Evolutionary conservation across 1,140 invertebrate genomes (phyloP).

Genomic region (Heliconius congener): DNA sequence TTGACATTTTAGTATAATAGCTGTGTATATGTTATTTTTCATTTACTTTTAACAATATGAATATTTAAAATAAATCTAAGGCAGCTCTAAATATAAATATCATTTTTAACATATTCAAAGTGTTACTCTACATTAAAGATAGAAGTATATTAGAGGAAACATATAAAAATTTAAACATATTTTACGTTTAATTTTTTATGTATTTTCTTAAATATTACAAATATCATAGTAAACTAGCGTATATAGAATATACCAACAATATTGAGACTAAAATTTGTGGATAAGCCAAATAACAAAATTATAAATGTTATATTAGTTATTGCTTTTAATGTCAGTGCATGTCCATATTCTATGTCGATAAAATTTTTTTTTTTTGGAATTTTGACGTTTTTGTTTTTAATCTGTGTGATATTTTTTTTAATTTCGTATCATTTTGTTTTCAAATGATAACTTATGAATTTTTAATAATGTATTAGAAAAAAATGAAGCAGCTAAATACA

Average conservation of each 20-base stretch:
- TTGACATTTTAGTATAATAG: constrained; percentile 2
- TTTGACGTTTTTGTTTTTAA: constrained; percentile 4
- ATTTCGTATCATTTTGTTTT: not conserved
- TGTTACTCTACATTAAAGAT: too few species aligned
- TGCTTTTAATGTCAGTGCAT: constrained; percentile 15
- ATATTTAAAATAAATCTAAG: constrained; percentile 8
- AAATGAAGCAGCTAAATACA: not conserved
- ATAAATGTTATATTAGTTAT: constrained; percentile 9
- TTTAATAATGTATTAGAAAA: not conserved
- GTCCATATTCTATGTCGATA: not conserved
- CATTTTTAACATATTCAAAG: not conserved
- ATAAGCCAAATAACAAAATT: constrained; percentile 5
- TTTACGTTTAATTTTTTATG: too few species aligned
- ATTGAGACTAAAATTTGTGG: constrained; percentile 5
- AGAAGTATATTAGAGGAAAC: too few species aligned
- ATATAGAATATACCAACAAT: constrained; percentile 8
- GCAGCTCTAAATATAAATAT: constrained; percentile 16
- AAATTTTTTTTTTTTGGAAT: not conserved
- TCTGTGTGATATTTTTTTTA: not conserved
- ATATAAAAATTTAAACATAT: too few species aligned
- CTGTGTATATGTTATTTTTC: not conserved
- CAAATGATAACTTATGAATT: not conserved
- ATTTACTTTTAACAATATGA: not conserved
- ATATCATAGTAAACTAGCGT: not conserved
- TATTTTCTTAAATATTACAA: too few species aligned